Percentiles rank a stretch among this genome's conserved stretches.
Conservation (phyloP, 2,797 vertebrate genomes). For the Sebastes wilsoni region DNA sequence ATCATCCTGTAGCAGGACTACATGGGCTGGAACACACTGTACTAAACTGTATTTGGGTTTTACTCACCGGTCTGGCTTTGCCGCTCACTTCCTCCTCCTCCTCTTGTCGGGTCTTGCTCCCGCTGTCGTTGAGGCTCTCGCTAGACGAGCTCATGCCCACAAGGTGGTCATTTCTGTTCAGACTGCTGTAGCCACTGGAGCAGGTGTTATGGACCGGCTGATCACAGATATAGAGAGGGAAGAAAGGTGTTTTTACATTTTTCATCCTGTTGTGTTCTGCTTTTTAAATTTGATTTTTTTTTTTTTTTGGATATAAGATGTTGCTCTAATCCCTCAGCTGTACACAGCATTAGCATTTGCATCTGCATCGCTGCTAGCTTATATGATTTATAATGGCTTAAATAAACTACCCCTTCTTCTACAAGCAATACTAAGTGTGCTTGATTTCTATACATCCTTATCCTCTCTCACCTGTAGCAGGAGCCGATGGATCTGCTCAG, state of each 20-base stretch:
- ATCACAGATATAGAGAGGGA: conserved; percentile 18
- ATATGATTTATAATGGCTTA: neutral
- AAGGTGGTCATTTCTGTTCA: conserved; percentile 90
- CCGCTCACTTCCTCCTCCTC: conserved; percentile 81
- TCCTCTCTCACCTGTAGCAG: conserved; percentile 87
- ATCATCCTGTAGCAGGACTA: neutral
- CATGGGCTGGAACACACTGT: neutral
- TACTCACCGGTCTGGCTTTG: conserved; percentile 86
- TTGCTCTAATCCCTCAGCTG: neutral
- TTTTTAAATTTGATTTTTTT: fast-evolving
- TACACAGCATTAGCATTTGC: neutral
- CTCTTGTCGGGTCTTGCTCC: conserved; percentile 57
- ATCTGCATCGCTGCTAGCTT: neutral
- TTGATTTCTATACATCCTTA: neutral
- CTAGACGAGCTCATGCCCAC: conserved; percentile 90
- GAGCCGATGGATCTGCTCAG: conserved; percentile 93
- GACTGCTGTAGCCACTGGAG: conserved; percentile 91
- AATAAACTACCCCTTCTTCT: neutral
- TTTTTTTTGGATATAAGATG: neutral
- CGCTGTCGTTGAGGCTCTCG: conserved; percentile 86
- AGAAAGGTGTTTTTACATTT: neutral
- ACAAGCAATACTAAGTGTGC: neutral
- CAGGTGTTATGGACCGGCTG: conserved; percentile 93
- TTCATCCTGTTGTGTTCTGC: neutral
- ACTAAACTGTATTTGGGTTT: neutral